These are phyloP conservation scores for Labeo rohita DNA, from an alignment of 2,113 vertebrate genomes.

Conservation along the genomic window DNA sequence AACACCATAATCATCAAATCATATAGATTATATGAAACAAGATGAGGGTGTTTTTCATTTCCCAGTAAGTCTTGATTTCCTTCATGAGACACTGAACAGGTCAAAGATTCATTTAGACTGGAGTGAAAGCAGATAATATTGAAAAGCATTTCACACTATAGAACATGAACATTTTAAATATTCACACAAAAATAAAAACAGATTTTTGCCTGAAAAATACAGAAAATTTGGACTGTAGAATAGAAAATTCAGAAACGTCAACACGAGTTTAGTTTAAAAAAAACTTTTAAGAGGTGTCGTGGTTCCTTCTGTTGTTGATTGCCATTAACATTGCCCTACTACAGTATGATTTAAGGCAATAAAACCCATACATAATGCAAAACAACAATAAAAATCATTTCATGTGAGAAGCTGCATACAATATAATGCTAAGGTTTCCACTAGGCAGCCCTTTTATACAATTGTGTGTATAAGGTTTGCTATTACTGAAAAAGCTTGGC, in stretches of 20 bases:
- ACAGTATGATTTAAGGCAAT: background rate
- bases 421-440: background rate
- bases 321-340: background rate
- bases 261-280: background rate
- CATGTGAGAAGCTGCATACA: background rate
- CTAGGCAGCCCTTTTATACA: background rate
- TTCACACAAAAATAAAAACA: background rate
- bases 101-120: background rate
- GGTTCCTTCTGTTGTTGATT: background rate
- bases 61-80: background rate
- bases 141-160: background rate
- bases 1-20: too few relatives aligned
- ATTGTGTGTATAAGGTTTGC: background rate
- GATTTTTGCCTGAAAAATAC: too few relatives aligned
- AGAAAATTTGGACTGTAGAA: background rate
- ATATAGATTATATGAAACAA: too few relatives aligned
- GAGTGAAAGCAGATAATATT: background rate
- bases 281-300: background rate
- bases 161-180: background rate
- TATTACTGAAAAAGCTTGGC: background rate
- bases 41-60: too few relatives aligned
- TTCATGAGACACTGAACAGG: background rate
- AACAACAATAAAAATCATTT: background rate
- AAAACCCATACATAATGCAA: background rate
- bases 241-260: background rate